phyloP scores from a whole-genome alignment of 2,888 invertebrate genomes.

The Campaea margaritaria region DNA sequence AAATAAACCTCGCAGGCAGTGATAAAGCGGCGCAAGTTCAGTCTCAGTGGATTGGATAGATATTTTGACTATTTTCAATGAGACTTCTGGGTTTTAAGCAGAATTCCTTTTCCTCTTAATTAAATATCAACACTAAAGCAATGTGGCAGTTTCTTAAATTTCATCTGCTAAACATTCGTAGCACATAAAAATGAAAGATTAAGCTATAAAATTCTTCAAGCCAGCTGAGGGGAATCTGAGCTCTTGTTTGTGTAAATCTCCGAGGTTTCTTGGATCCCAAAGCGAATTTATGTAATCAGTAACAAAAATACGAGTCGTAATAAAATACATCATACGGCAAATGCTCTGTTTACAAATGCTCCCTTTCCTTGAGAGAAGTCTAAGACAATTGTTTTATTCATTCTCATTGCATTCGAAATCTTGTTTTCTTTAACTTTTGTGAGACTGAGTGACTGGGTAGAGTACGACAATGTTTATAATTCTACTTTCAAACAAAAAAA shows the following conservation, averaged over 20 bases:
- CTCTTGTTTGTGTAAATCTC: conserved; percentile 52
- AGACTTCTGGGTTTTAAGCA: too few species aligned
- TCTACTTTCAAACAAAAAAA: too few species aligned
- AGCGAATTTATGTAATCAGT: conserved; percentile 53
- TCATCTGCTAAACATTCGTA: conserved; percentile 21
- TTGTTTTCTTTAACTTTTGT: conserved; percentile 4
- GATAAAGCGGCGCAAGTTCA: conserved; percentile 1
- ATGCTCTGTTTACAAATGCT: conserved; percentile 12
- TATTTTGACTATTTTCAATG: too few species aligned
- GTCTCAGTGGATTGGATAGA: too few species aligned
- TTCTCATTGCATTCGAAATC: conserved; percentile 3
- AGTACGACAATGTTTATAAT: background rate
- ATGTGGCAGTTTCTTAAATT: conserved; percentile 3
- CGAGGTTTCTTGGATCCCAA: conserved; percentile 39
- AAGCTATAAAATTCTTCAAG: conserved; percentile 46
- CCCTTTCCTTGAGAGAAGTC: conserved; percentile 11
- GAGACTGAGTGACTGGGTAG: background rate
- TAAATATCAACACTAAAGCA: conserved; percentile 5
- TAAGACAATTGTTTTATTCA: conserved; percentile 15
- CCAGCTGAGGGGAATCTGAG: conserved; percentile 43
- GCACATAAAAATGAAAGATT: conserved; percentile 53
- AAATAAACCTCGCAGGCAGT: background rate
- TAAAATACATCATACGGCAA: conserved; percentile 45
- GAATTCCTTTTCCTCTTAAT: background rate
- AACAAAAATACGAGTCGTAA: conserved; percentile 49